Conservation (phyloP, 2,797 vertebrate species). For the Tadarida brasiliensis region DNA sequence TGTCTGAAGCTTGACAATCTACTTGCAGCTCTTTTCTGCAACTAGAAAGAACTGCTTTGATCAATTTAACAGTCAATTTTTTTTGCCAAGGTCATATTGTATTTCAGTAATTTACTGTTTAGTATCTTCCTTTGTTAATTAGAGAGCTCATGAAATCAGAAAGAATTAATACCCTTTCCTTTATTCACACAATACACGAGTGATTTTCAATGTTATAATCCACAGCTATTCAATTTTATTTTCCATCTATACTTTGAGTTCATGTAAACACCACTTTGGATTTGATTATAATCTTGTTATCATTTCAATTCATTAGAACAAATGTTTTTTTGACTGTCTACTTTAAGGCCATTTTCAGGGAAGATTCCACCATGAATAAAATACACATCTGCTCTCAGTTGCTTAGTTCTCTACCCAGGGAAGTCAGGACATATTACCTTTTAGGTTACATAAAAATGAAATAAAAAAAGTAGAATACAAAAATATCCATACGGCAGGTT, state of each 20-base stretch:
- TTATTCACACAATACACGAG: slow-evolving; percentile 34
- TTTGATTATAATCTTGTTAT: slow-evolving; percentile 58
- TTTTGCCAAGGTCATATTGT: slow-evolving; percentile 69
- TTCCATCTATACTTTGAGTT: slow-evolving; percentile 6
- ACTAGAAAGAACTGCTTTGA: slow-evolving; percentile 50
- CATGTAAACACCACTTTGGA: not conserved
- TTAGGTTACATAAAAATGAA: not conserved
- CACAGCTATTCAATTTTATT: slow-evolving; percentile 59
- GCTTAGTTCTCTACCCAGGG: not conserved
- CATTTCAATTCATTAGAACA: slow-evolving; percentile 47
- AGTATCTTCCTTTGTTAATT: slow-evolving; percentile 70
- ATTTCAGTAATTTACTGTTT: slow-evolving; percentile 73
- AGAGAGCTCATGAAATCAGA: slow-evolving; percentile 68
- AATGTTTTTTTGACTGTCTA: slow-evolving; percentile 17
- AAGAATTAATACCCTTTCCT: slow-evolving; percentile 61
- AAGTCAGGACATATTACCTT: not conserved
- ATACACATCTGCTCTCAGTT: not conserved
- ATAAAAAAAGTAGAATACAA: not conserved
- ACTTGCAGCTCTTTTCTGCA: slow-evolving; percentile 27
- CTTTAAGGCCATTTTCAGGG: not conserved
- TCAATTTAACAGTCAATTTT: slow-evolving; percentile 69
- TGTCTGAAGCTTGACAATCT: not conserved
- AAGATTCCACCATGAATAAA: slow-evolving; percentile 17
- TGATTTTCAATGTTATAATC: slow-evolving; percentile 61
- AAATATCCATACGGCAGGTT: not conserved